Percentiles rank a stretch among this genome's conserved stretches.
phyloP scores from a whole-genome alignment of 2,797 vertebrate genomes.

The Erpetoichthys calabaricus region DNA sequence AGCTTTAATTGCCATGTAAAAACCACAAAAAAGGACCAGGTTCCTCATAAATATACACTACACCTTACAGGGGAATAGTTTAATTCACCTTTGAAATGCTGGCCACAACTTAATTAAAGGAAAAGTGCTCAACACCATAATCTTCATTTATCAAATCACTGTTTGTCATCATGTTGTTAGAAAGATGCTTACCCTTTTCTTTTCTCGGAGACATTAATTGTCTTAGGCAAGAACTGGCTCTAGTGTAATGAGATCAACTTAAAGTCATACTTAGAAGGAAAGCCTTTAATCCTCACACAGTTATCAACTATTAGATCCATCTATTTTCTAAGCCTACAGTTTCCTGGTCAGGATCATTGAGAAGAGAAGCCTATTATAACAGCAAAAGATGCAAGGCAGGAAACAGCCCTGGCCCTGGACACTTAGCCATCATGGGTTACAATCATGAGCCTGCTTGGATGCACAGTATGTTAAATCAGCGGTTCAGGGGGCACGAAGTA shows the following conservation, averaged over 20 bases:
- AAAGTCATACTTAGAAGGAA: background rate
- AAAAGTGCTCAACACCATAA: constrained; percentile 52
- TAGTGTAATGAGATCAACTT: background rate
- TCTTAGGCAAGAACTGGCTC: background rate
- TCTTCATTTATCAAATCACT: constrained; percentile 16
- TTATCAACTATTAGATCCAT: background rate
- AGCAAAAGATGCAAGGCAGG: too few species aligned
- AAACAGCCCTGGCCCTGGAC: too few species aligned
- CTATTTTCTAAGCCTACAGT: background rate
- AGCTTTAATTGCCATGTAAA: constrained; percentile 88
- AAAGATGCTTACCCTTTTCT: background rate
- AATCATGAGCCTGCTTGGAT: too few species aligned
- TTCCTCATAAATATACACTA: constrained; percentile 85
- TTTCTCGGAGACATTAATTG: constrained; percentile 4
- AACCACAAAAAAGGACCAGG: constrained; percentile 95
- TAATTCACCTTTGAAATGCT: constrained; percentile 77
- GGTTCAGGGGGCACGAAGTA: too few species aligned
- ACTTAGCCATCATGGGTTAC: too few species aligned
- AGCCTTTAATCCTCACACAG: background rate
- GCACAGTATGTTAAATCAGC: too few species aligned
- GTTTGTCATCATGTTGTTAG: constrained; percentile 1
- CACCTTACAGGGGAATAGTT: constrained; percentile 74
- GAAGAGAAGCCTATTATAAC: too few species aligned
- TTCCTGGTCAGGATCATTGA: too few species aligned
- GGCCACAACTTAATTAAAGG: constrained; percentile 95